Conservation (phyloP, 2,888 invertebrate genomes). For the Hypena proboscidalis region DNA sequence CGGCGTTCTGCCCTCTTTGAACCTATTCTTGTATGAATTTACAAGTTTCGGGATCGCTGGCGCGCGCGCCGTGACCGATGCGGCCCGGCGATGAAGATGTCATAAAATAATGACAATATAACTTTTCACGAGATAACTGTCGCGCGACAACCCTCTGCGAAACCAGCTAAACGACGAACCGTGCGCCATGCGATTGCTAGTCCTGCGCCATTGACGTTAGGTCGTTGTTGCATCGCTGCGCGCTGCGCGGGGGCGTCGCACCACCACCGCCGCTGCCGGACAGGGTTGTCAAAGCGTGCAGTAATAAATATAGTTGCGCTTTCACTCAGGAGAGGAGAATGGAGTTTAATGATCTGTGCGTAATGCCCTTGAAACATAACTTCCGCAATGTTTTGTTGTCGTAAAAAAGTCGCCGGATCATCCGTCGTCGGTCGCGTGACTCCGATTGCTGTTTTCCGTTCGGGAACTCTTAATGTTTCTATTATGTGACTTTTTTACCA, state of each 20-base stretch:
- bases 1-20: conserved; percentile 52
- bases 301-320: conserved; percentile 75
- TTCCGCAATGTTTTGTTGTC: conserved; percentile 77
- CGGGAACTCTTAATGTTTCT: conserved; percentile 44
- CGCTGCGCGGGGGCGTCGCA: conserved; percentile 39
- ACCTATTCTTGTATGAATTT: conserved; percentile 55
- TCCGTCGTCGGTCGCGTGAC: conserved; percentile 51
- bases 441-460: conserved; percentile 54
- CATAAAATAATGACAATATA: conserved; percentile 78
- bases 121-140: conserved; percentile 63
- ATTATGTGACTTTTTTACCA: conserved; percentile 23
- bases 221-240: conserved; percentile 1
- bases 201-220: conserved; percentile 10
- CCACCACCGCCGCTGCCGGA: conserved; percentile 39
- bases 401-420: conserved; percentile 68
- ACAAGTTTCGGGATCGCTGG: conserved; percentile 53
- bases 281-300: conserved; percentile 74
- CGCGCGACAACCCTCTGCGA: conserved; percentile 58
- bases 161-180: conserved; percentile 20
- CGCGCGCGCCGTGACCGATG: conserved; percentile 48
- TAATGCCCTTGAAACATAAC: conserved; percentile 74
- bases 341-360: conserved; percentile 79
- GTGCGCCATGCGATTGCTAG: conserved; percentile 6
- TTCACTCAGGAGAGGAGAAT: conserved; percentile 65
- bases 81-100: conserved; percentile 69